Percentiles rank a stretch among this genome's conserved stretches.
Conservation (phyloP, 2,113 vertebrate genomes). For the Rutilus rutilus region DNA sequence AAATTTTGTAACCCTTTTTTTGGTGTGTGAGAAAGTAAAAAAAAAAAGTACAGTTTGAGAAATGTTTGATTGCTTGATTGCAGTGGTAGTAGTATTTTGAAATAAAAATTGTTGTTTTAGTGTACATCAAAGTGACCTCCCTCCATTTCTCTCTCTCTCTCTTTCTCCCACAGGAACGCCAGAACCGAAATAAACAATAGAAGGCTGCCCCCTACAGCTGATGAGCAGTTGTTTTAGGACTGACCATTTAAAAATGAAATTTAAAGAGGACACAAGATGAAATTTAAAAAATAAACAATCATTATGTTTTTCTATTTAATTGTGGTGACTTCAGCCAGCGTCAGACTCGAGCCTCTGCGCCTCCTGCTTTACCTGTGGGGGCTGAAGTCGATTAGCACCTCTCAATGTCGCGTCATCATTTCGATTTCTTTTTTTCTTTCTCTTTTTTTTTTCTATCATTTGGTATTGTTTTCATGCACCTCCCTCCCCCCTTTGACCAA, state of each 20-base stretch:
- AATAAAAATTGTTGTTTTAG: neutral
- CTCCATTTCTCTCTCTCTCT: constrained; percentile 37
- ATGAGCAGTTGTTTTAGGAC: constrained; percentile 74
- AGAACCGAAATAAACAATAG: constrained; percentile 90
- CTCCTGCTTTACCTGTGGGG: constrained; percentile 76
- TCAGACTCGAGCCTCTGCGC: constrained; percentile 82
- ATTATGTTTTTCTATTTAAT: constrained; percentile 73
- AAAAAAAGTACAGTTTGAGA: neutral
- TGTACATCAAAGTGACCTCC: neutral
- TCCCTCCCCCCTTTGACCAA: constrained; percentile 65
- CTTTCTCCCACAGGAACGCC: constrained; percentile 84
- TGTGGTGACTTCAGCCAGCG: constrained; percentile 81
- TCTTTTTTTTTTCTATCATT: constrained; percentile 65
- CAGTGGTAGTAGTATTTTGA: neutral
- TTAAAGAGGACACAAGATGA: constrained; percentile 68
- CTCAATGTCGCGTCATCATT: constrained; percentile 75
- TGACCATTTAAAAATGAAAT: constrained; percentile 73
- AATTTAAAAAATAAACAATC: constrained; percentile 71
- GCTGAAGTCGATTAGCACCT: constrained; percentile 79
- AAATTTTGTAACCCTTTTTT: neutral
- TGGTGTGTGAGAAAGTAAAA: neutral
- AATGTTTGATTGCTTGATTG: neutral
- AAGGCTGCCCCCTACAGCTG: constrained; percentile 71
- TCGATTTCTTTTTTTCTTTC: constrained; percentile 59
- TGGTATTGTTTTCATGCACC: constrained; percentile 65